phyloP scores from a whole-genome alignment of 37 sponge, comb jelly and placozoan genomes.

The Cladorhizidae sp. region DNA sequence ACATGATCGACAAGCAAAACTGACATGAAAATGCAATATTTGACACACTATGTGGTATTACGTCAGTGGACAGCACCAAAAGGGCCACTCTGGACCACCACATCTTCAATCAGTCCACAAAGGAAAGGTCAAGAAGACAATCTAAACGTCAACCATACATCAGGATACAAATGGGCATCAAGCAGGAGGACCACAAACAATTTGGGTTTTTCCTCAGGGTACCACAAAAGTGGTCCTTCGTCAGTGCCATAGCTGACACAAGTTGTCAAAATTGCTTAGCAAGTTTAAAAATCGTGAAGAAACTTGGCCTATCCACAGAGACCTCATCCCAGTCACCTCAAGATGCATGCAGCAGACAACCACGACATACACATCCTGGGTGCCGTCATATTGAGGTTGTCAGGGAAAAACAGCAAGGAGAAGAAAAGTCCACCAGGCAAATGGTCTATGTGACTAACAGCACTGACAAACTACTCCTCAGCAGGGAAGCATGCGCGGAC shows the following conservation, averaged over 20 bases:
- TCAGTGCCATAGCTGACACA: conserved; percentile 48
- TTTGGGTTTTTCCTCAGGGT: conserved; percentile 17
- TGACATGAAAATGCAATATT: conserved; percentile 26
- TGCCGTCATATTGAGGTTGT: conserved; percentile 28
- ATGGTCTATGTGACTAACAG: conserved; percentile 35
- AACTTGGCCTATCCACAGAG: conserved; percentile 25
- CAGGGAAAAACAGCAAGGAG: conserved; percentile 25
- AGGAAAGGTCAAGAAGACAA: conserved; percentile 33
- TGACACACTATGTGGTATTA: conserved; percentile 34
- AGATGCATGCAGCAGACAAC: conserved; percentile 41
- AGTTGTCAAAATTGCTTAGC: conserved; percentile 33
- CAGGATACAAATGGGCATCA: conserved; percentile 24
- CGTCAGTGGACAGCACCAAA: conserved; percentile 28
- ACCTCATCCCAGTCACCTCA: conserved; percentile 42
- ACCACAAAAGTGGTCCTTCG: conserved; percentile 22
- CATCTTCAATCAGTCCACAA: conserved; percentile 20
- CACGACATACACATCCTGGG: conserved; percentile 37
- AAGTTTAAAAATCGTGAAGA: conserved; percentile 20
- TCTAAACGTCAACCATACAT: conserved; percentile 38
- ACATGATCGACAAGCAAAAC: neutral
- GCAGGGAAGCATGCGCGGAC: conserved; percentile 55
- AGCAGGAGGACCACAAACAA: conserved; percentile 33
- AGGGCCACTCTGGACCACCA: conserved; percentile 22
- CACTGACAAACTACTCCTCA: no score
- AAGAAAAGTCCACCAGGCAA: conserved; percentile 24